A percentile compares a stretch with the other conserved stretches of the same genome.
phyloP scores from a whole-genome alignment of 2,888 invertebrate genomes.

The Himalopsyche anomala region DNA sequence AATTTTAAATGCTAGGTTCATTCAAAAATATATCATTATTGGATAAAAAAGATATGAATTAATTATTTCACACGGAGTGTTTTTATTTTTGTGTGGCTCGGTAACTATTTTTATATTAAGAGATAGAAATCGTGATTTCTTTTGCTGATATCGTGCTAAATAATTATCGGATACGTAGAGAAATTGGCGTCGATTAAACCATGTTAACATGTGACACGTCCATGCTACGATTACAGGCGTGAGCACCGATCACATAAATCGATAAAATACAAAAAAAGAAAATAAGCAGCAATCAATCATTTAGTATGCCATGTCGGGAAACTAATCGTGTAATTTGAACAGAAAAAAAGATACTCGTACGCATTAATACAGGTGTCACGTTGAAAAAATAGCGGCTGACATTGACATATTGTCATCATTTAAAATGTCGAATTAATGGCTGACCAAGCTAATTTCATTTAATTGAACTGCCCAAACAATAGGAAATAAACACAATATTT shows the following conservation, averaged over 20 bases:
- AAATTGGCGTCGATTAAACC: no score
- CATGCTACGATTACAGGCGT: background rate
- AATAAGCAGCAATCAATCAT: conserved; percentile 14
- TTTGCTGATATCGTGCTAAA: no score
- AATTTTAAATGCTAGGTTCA: no score
- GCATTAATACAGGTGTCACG: conserved; percentile 15
- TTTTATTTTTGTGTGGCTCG: no score
- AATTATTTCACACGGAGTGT: no score
- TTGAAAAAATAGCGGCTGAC: background rate
- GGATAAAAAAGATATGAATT: no score
- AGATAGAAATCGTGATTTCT: no score
- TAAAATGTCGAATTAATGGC: conserved; percentile 8
- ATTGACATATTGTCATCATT: conserved; percentile 16
- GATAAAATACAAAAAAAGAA: conserved; percentile 2
- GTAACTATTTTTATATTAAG: no score
- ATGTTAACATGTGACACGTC: no score
- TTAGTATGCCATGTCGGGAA: conserved; percentile 11
- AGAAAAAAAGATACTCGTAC: background rate
- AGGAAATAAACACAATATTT: no score
- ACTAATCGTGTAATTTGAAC: conserved; percentile 29
- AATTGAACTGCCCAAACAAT: background rate
- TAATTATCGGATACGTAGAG: no score
- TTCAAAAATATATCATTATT: no score
- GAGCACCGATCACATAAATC: background rate
- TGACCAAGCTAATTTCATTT: background rate